Percentiles rank a stretch among this genome's conserved stretches.
phyloP scores from a whole-genome alignment of 2,113 vertebrate species.

The Alligator sinensis region DNA sequence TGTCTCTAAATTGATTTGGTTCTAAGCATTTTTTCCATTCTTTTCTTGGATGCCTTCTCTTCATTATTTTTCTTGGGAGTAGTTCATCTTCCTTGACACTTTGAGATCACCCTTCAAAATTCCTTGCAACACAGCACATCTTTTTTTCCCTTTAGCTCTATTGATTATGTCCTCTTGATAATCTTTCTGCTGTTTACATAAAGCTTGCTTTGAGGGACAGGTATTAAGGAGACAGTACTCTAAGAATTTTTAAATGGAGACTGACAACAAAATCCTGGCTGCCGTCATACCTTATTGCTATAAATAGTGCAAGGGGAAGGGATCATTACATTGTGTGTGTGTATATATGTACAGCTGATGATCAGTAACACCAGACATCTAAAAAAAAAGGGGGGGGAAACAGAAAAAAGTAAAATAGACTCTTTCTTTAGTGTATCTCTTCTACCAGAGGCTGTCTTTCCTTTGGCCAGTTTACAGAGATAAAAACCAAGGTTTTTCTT shows the following conservation, averaged over 20 bases:
- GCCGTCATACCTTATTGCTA: no score
- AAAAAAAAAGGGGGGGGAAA: not conserved
- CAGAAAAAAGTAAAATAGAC: not conserved
- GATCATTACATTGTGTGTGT: not conserved
- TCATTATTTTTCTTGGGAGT: not conserved
- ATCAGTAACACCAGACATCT: not conserved
- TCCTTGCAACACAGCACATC: not conserved
- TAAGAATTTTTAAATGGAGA: no score
- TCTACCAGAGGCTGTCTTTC: not conserved
- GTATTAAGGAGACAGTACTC: no score
- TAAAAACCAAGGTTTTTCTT: not conserved
- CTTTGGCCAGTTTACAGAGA: not conserved
- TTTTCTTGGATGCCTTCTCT: not conserved
- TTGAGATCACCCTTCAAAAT: not conserved
- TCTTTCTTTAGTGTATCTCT: not conserved
- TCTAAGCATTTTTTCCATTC: not conserved
- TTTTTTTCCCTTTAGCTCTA: not conserved
- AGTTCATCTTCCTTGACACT: not conserved
- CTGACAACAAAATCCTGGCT: no score
- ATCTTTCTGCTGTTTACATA: no score
- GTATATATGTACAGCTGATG: not conserved
- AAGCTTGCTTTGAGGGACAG: no score
- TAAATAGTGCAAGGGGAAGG: no score
- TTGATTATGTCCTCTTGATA: not conserved
- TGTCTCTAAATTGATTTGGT: not conserved